Conservation (phyloP, 2,888 invertebrate species). For the Mellilla xanthometata region DNA sequence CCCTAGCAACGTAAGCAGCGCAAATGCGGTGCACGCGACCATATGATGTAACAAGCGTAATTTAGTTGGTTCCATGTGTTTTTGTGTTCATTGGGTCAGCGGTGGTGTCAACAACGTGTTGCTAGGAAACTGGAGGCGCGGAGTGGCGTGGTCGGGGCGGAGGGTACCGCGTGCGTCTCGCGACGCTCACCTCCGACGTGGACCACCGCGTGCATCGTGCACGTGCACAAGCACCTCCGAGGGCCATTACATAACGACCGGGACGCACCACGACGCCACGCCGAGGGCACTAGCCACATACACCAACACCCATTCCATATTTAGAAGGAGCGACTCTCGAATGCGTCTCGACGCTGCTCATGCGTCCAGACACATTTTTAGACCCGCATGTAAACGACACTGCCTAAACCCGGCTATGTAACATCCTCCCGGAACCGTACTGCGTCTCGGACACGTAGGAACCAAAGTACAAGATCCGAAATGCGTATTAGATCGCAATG, state of each 20-base stretch:
- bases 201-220: constrained; percentile 72
- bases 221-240: constrained; percentile 60
- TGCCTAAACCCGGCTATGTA: constrained; percentile 42
- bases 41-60: constrained; percentile 72
- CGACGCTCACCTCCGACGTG: constrained; percentile 63
- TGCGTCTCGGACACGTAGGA: constrained; percentile 35
- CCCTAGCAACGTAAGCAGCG: constrained; percentile 61
- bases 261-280: constrained; percentile 49
- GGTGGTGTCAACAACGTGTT: constrained; percentile 78
- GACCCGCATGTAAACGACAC: constrained; percentile 78
- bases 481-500: constrained; percentile 58
- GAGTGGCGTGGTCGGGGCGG: constrained; percentile 9
- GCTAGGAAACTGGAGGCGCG: constrained; percentile 75
- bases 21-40: constrained; percentile 50
- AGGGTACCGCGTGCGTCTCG: constrained; percentile 44
- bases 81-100: constrained; percentile 76
- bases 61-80: constrained; percentile 60
- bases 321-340: constrained; percentile 74
- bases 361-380: constrained; percentile 76
- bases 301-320: constrained; percentile 73
- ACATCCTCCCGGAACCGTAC: constrained; percentile 36
- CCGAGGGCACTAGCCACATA: constrained; percentile 53
- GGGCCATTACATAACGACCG: constrained; percentile 73
- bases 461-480: constrained; percentile 49
- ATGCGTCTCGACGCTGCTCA: constrained; percentile 64